Evolutionary conservation across 1,140 invertebrate genomes (phyloP), one percentile per base, ranked within the genome.

Genomic region (Oscheius sp.): DNA sequence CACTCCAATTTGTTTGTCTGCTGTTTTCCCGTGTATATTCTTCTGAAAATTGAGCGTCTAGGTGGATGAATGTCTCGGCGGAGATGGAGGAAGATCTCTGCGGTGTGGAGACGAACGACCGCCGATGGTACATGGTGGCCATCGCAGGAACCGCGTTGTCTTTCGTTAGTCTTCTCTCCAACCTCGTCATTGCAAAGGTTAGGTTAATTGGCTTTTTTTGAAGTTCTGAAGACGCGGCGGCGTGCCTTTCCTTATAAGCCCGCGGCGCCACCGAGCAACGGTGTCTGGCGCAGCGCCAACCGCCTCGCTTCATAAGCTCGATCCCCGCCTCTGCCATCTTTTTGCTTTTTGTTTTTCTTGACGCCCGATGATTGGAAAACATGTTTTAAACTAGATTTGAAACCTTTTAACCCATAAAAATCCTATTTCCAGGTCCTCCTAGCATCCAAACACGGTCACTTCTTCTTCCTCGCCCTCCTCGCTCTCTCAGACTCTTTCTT

Each of bases 51-150:
- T 7, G 36, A 65, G 62, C 7, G 42, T 65, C 38, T 65, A 36
- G 1, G 42, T 45, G 49, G 49, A 55, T 55, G 49, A 55, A 55
- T 55, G 49, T 13, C 23, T 55, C 49, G 28, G 49, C 4, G 10
- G 61, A 35, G 1, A 36, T 63, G 61, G 61, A 36, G 20, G 61
- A 71, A 18, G 69, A 72, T 73, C 68, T 62, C 31, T 76, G 75
- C 31, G 59, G 52, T 2, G 73, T 76, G 34, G 58, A 63, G 52
- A 64, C 32, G 38, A 32, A 68, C 4, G 75, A 76, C 55, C 31
- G 74, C 10, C 32, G 76, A 32, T 77, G 66, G 73, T 77, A 77
- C 46, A n/a, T 77, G 76, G 73, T 75, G n/a, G 75, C 75, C n/a
- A 62, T 77, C 28, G 68, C 42, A 15, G 76, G 76, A 15, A 77